A percentile compares a stretch with the other conserved stretches of the same genome.
Conservation (phyloP, 2,888 invertebrate genomes). For the Congeria kusceri region DNA sequence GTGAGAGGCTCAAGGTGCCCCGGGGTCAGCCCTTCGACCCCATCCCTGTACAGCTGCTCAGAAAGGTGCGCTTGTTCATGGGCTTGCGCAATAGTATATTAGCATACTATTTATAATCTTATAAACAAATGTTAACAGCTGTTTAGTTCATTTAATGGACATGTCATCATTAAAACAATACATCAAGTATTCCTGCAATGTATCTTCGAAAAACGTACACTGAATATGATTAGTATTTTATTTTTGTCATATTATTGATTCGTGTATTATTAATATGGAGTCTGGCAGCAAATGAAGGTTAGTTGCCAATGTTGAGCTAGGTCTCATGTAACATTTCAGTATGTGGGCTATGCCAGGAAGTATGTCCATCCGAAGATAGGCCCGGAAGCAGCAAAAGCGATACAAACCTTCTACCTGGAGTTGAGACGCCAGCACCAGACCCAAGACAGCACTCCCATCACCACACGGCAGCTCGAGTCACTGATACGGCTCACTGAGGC, state of each 20-base stretch:
- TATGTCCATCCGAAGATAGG: constrained; percentile 93
- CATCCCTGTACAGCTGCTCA: constrained; percentile 91
- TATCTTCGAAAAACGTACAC: too few relatives aligned
- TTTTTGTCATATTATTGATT: too few relatives aligned
- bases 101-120: too few relatives aligned
- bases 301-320: too few relatives aligned
- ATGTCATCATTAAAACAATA: too few relatives aligned
- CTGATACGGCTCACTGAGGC: constrained; percentile 93
- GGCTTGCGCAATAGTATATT: too few relatives aligned
- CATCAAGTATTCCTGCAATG: too few relatives aligned
- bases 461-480: constrained; percentile 95
- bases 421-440: constrained; percentile 90
- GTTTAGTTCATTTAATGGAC: too few relatives aligned
- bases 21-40: constrained; percentile 89
- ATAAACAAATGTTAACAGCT: too few relatives aligned
- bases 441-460: constrained; percentile 91
- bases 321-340: constrained; percentile 85
- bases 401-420: constrained; percentile 93
- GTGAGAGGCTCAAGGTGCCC: constrained; percentile 88
- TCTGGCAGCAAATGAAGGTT: too few relatives aligned
- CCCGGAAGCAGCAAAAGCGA: constrained; percentile 89
- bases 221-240: too few relatives aligned
- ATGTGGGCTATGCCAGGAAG: constrained; percentile 95
- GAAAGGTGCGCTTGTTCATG: constrained; percentile 87
- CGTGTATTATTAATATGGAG: too few relatives aligned